Conservation (phyloP, 2,797 vertebrate genomes). For the Siniperca scherzeri region DNA sequence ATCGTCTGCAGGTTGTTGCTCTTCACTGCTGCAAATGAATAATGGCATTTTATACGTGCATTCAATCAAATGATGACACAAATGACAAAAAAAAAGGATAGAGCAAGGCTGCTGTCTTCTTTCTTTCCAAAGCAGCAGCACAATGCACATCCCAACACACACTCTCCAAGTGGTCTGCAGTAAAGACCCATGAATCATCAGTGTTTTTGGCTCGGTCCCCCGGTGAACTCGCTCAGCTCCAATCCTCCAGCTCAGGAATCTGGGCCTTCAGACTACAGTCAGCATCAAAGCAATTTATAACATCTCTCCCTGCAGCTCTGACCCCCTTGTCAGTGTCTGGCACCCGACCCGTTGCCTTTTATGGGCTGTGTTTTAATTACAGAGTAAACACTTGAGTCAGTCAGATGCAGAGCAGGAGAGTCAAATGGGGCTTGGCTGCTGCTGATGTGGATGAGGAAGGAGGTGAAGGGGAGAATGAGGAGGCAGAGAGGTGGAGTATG, state of each 20-base stretch:
- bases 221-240: constrained; percentile 68
- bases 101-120: constrained; percentile 32
- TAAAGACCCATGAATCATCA: constrained; percentile 76
- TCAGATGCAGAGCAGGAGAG: constrained; percentile 75
- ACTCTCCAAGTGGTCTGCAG: constrained; percentile 59
- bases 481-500: not conserved
- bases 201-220: constrained; percentile 68
- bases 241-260: constrained; percentile 79
- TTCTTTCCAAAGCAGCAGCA: constrained; percentile 55
- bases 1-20: constrained; percentile 25
- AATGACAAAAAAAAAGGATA: constrained; percentile 23
- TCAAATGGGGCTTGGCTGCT: constrained; percentile 51
- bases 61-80: constrained; percentile 41
- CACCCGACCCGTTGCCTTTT: constrained; percentile 86
- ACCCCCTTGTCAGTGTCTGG: constrained; percentile 82
- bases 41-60: constrained; percentile 14
- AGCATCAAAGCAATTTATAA: constrained; percentile 87
- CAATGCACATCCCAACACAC: constrained; percentile 36
- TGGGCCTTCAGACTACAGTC: constrained; percentile 73
- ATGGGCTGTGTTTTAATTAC: constrained; percentile 89
- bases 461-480: constrained; percentile 8
- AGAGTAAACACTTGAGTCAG: constrained; percentile 83
- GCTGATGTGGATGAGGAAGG: constrained; percentile 55
- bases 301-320: constrained; percentile 70
- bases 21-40: constrained; percentile 36